phyloP scores from a whole-genome alignment of 1,140 invertebrate genomes.

The Vanessa tameamea region DNA sequence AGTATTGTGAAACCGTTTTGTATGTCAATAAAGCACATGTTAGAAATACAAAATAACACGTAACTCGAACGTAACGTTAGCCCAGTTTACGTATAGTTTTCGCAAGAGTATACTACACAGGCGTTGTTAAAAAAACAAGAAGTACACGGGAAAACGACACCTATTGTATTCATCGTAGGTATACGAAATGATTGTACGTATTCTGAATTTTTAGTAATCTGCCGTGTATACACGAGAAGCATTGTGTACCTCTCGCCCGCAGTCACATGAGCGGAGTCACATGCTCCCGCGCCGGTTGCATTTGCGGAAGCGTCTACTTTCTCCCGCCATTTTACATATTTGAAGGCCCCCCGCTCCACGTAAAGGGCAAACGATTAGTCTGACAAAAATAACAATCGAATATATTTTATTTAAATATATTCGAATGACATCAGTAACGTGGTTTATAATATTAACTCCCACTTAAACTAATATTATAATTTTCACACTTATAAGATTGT shows the following conservation, averaged over 20 bases:
- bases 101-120: constrained; percentile 37
- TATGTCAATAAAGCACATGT: constrained; percentile 58
- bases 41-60: constrained; percentile 58
- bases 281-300: constrained; percentile 51
- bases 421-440: too few species aligned
- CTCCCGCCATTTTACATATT: constrained; percentile 53
- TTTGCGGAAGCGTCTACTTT: constrained; percentile 61
- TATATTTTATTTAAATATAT: neutral
- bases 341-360: constrained; percentile 33
- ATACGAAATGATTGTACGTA: neutral
- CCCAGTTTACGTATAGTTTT: constrained; percentile 57
- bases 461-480: too few species aligned
- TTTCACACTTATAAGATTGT: too few species aligned
- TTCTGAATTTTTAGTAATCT: constrained; percentile 8
- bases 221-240: constrained; percentile 40
- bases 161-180: neutral
- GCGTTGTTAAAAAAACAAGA: neutral
- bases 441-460: too few species aligned
- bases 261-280: constrained; percentile 62
- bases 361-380: constrained; percentile 42
- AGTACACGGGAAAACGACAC: neutral
- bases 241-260: constrained; percentile 38
- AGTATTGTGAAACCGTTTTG: constrained; percentile 53
- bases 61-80: constrained; percentile 53
- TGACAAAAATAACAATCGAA: neutral